Evolutionary conservation across 2,888 invertebrate species (phyloP).

Genomic region (Chaitophorus viminalis): DNA sequence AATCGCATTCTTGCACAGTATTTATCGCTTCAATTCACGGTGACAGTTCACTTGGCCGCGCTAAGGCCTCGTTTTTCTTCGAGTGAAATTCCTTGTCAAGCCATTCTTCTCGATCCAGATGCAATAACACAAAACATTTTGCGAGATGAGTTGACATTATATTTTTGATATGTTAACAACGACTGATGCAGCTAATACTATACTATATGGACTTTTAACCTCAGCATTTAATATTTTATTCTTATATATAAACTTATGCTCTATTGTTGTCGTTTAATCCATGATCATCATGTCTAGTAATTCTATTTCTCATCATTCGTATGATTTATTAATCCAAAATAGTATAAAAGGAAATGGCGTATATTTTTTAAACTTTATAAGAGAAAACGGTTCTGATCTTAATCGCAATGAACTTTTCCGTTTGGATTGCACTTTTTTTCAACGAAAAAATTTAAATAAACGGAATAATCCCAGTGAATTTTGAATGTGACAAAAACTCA

Average conservation of each 20-base stretch:
- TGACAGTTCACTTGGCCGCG: background rate
- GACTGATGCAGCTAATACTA: background rate
- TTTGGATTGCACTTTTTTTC: background rate
- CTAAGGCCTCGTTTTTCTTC: background rate
- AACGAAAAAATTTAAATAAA: background rate
- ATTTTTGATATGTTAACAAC: conserved; percentile 17
- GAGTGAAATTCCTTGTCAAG: background rate
- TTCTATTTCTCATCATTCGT: background rate
- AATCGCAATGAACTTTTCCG: background rate
- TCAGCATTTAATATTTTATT: background rate
- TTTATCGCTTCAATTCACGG: background rate
- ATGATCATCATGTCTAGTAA: background rate
- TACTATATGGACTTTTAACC: background rate
- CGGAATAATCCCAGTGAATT: background rate
- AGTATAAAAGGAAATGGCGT: background rate
- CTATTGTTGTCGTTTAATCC: background rate
- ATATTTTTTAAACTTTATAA: too few species aligned
- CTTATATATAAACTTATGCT: background rate
- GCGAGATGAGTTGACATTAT: conserved; percentile 11
- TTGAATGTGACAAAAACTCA: background rate
- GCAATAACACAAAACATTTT: conserved; percentile 13
- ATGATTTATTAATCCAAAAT: conserved; percentile 15
- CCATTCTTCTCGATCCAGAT: background rate
- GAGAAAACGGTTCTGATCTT: too few species aligned
- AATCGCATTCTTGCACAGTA: background rate